phyloP scores from a whole-genome alignment of 2,888 invertebrate genomes.

The Brachynemurus nebulosus region DNA sequence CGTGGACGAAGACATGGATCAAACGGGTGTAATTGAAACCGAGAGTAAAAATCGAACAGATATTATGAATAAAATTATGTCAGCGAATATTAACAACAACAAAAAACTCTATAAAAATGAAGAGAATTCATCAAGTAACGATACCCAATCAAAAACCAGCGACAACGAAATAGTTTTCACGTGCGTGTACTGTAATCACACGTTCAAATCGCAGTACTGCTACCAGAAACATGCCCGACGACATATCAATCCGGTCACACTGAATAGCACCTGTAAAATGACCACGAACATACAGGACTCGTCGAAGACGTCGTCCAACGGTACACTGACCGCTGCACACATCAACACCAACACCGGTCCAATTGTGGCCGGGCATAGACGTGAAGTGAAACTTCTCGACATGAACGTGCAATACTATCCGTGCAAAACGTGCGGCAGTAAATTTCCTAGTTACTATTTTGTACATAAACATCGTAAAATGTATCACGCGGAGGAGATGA shows the following conservation, averaged over 20 bases:
- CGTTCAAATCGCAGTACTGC: slow-evolving; percentile 73
- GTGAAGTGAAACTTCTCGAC: slow-evolving; percentile 51
- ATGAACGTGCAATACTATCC: slow-evolving; percentile 84
- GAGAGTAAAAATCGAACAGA: slow-evolving; percentile 24
- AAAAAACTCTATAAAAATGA: slow-evolving; percentile 17
- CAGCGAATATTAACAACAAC: slow-evolving; percentile 27
- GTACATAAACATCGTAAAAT: slow-evolving; percentile 82
- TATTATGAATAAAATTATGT: slow-evolving; percentile 31
- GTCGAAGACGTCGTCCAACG: slow-evolving; percentile 18
- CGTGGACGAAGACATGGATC: slow-evolving; percentile 25
- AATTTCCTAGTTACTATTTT: slow-evolving; percentile 88
- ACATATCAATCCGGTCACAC: slow-evolving; percentile 47
- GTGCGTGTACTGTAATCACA: slow-evolving; percentile 63
- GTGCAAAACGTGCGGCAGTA: slow-evolving; percentile 83
- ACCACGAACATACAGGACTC: background rate
- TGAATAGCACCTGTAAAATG: slow-evolving; percentile 23
- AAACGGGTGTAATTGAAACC: slow-evolving; percentile 21
- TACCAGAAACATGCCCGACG: slow-evolving; percentile 66
- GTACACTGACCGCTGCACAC: slow-evolving; percentile 14
- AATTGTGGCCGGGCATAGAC: slow-evolving; percentile 27
- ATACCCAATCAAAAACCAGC: background rate
- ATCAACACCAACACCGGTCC: slow-evolving; percentile 20
- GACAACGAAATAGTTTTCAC: slow-evolving; percentile 34
- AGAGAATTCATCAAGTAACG: slow-evolving; percentile 17
- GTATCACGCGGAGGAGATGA: slow-evolving; percentile 58